These are phyloP conservation scores for Nixonia krombeini DNA, from an alignment of 1,140 invertebrate species.

Conservation along the genomic window DNA sequence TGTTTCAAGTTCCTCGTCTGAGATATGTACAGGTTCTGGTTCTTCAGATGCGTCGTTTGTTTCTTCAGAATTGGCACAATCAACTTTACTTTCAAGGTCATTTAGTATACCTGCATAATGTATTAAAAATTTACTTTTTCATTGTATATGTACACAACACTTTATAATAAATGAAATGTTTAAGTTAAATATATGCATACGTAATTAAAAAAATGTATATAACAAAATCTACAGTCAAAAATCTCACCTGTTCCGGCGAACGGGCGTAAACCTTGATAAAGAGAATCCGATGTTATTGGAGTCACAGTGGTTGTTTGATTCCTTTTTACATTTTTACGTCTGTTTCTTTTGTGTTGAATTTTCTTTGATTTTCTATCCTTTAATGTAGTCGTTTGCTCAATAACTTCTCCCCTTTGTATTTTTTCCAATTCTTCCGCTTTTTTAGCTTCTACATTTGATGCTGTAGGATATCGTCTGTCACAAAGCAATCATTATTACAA, in stretches of 20 bases:
- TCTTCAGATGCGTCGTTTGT: constrained; percentile 1
- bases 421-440: constrained; percentile 77
- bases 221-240: too few species aligned
- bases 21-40: constrained; percentile 11
- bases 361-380: constrained; percentile 8
- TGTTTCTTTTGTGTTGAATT: constrained; percentile 20
- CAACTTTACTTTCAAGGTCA: not conserved
- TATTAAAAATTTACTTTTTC: not conserved
- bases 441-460: constrained; percentile 79
- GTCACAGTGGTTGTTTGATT: not conserved
- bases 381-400: constrained; percentile 58
- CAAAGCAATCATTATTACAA: not conserved
- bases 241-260: constrained; percentile 61
- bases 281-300: constrained; percentile 1
- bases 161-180: too few species aligned
- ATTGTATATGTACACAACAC: too few species aligned
- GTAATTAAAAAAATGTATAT: not conserved
- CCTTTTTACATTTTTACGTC: constrained; percentile 32
- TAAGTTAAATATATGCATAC: too few species aligned
- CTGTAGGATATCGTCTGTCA: constrained; percentile 77
- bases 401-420: constrained; percentile 78
- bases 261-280: constrained; percentile 54
- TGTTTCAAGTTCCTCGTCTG: constrained; percentile 50
- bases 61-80: constrained; percentile 9
- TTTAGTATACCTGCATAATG: constrained; percentile 1